These are phyloP conservation scores for honey bee (Apis mellifera) DNA, from an alignment of 1,140 invertebrate species.

Conservation along the genomic window DNA sequence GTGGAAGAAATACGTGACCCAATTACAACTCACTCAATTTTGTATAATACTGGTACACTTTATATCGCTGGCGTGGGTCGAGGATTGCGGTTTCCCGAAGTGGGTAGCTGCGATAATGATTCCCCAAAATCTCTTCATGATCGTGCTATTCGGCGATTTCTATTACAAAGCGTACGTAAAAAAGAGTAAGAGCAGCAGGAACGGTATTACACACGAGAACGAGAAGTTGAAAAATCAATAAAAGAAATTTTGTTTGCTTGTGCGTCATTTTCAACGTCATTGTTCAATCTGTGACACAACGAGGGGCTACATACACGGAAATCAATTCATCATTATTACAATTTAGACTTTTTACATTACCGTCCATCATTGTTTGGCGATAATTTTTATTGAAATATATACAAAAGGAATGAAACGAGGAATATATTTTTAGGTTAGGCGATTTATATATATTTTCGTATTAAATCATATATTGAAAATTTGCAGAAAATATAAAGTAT, in stretches of 20 bases:
- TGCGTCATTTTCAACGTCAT: neutral
- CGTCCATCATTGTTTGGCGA: too few relatives aligned
- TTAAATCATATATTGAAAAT: too few relatives aligned
- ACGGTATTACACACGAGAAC: constrained; percentile 53
- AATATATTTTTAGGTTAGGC: too few relatives aligned
- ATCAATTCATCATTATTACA: too few relatives aligned
- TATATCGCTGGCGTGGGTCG: constrained; percentile 83
- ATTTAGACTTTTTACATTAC: too few relatives aligned
- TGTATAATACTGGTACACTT: constrained; percentile 85
- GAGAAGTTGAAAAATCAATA: constrained; percentile 67
- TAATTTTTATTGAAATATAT: too few relatives aligned
- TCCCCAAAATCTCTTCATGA: constrained; percentile 89
- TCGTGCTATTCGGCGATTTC: constrained; percentile 92
- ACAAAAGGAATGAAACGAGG: too few relatives aligned
- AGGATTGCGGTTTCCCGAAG: constrained; percentile 88
- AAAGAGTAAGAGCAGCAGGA: constrained; percentile 56
- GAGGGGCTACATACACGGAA: too few relatives aligned
- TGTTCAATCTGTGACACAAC: too few relatives aligned
- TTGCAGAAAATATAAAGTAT: too few relatives aligned
- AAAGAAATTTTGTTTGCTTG: neutral
- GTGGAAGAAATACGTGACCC: constrained; percentile 90
- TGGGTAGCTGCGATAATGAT: constrained; percentile 83
- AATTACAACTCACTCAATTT: constrained; percentile 90
- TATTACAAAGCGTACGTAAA: constrained; percentile 90
- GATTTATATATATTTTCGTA: too few relatives aligned